phyloP scores from a whole-genome alignment of 2,113 vertebrate genomes.

The Lagenorhynchus albirostris region DNA sequence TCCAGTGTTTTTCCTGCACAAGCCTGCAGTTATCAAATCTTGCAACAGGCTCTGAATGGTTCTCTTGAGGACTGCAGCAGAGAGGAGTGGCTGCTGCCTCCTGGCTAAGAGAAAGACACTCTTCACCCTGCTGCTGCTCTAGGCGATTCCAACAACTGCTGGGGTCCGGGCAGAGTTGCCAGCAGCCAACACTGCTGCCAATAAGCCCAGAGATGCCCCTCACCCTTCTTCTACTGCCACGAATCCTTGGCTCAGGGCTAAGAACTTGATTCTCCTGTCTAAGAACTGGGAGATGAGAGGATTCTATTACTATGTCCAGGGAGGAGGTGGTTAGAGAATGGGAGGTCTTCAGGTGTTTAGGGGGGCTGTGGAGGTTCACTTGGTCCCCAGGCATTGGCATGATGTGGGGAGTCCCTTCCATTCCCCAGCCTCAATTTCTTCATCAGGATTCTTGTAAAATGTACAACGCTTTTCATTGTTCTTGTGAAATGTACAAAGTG shows the following conservation, averaged over 20 bases:
- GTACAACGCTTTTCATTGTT: neutral
- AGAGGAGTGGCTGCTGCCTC: neutral
- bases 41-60: neutral
- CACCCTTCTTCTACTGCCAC: neutral
- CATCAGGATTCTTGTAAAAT: neutral
- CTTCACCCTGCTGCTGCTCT: neutral
- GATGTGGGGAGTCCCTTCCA: neutral
- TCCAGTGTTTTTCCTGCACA: neutral
- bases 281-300: neutral
- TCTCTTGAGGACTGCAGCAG: neutral
- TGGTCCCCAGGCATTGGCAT: neutral
- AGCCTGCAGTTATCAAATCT: neutral
- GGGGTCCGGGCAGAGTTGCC: neutral
- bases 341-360: neutral
- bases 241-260: neutral
- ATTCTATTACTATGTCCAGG: neutral
- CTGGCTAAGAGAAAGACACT: constrained; percentile 4
- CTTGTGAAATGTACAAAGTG: neutral
- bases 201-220: neutral
- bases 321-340: neutral
- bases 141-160: neutral
- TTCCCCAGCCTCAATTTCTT: neutral
- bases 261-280: neutral
- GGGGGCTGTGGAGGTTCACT: neutral
- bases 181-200: no score